Percentiles rank a stretch among this genome's conserved stretches.
Evolutionary conservation across 2,797 vertebrate species (phyloP).

Genomic region (Australoheros facetus): DNA sequence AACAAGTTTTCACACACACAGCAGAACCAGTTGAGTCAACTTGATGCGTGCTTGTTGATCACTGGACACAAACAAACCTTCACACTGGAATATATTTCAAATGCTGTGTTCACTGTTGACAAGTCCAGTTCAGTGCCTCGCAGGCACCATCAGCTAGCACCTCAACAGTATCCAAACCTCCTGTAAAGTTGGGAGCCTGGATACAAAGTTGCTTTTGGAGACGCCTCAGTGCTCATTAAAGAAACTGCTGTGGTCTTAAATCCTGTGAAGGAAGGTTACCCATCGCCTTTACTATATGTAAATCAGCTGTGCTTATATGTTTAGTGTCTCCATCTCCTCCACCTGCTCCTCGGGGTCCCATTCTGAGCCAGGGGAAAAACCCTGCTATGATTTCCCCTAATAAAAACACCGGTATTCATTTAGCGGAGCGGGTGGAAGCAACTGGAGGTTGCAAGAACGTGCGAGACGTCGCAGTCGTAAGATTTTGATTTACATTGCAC

Average conservation of each 20-base stretch:
- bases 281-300: no score
- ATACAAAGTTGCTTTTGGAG: no score
- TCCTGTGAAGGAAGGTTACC: no score
- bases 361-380: neutral
- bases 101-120: neutral
- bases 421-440: neutral
- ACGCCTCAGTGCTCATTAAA: no score
- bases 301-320: no score
- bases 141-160: neutral
- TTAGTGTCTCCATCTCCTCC: no score
- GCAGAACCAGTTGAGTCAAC: neutral
- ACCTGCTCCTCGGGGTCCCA: no score
- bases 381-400: neutral
- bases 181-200: no score
- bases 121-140: neutral
- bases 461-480: neutral
- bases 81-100: neutral
- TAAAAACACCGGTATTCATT: neutral
- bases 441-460: neutral
- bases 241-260: no score
- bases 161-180: neutral
- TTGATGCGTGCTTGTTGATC: neutral
- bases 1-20: neutral
- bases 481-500: neutral
- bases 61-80: neutral